Evolutionary conservation across 2,888 invertebrate species (phyloP).

Genomic region (Ormyrus labotus): DNA sequence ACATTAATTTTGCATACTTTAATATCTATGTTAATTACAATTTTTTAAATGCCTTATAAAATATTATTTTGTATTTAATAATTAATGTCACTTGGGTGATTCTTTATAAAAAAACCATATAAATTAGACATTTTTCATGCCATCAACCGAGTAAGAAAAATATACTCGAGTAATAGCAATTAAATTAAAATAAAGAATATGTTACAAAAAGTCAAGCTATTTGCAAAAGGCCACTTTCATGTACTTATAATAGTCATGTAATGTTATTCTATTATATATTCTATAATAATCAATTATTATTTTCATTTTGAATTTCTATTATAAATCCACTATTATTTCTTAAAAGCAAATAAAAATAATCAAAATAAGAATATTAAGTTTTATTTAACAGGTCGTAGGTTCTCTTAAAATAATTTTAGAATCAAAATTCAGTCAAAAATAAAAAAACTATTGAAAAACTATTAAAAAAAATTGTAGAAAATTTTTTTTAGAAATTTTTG

Average conservation of each 20-base stretch:
- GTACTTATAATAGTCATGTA: conserved; percentile 5
- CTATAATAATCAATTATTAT: background rate
- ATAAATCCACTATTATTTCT: background rate
- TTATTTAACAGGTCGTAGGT: background rate
- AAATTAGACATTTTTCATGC: conserved; percentile 37
- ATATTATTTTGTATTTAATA: background rate
- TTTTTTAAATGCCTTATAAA: background rate
- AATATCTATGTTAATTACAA: too few species aligned
- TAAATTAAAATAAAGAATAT: conserved; percentile 58
- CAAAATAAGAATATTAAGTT: background rate
- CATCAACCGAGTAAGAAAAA: conserved; percentile 21
- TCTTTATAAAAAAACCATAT: conserved; percentile 26
- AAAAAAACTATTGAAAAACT: too few species aligned
- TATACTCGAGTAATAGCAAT: conserved; percentile 39
- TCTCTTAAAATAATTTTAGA: too few species aligned
- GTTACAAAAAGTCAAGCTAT: too few species aligned
- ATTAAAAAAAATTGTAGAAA: too few species aligned
- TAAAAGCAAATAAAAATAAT: background rate
- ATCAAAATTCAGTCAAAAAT: too few species aligned
- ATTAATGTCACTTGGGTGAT: conserved; percentile 7
- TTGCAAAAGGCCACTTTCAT: conserved; percentile 54
- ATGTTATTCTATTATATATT: too few species aligned
- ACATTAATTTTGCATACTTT: too few species aligned
- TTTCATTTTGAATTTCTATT: conserved; percentile 19
- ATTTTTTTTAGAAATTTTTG: too few species aligned